These are phyloP conservation scores for Arctopsyche grandis DNA, from an alignment of 1,140 invertebrate species.

Conservation along the genomic window DNA sequence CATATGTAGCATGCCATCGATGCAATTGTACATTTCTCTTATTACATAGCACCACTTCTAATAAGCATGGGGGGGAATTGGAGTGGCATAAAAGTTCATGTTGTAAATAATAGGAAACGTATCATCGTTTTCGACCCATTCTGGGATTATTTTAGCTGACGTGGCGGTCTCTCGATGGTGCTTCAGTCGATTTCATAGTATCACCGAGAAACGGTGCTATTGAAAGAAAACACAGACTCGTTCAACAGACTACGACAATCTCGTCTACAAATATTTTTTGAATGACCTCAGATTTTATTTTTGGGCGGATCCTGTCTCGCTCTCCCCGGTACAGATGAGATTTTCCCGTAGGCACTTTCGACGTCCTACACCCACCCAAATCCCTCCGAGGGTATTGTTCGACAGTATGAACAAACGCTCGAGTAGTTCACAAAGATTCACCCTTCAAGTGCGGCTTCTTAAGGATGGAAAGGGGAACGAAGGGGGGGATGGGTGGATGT, in stretches of 20 bases:
- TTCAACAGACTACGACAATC: not conserved
- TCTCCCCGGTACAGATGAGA: not conserved
- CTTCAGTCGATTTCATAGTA: not conserved
- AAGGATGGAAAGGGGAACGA: not conserved
- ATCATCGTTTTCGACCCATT: no score
- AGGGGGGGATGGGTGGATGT: constrained; percentile 2
- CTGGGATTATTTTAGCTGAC: constrained; percentile 9
- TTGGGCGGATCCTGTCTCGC: not conserved
- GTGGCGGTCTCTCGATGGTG: not conserved
- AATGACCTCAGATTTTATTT: constrained; percentile 26
- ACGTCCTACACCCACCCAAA: not conserved
- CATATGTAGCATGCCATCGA: no score
- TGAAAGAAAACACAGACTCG: constrained; percentile 17
- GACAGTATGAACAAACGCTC: constrained; percentile 34
- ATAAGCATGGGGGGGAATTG: no score
- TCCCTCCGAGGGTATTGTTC: constrained; percentile 18
- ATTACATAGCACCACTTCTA: no score
- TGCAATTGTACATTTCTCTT: no score
- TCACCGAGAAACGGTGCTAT: constrained; percentile 23
- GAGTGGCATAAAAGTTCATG: no score
- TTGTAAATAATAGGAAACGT: no score
- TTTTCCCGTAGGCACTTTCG: constrained; percentile 6
- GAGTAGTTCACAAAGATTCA: constrained; percentile 40
- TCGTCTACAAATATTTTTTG: constrained; percentile 30
- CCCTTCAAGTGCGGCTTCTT: constrained; percentile 27